Conservation (phyloP, 2,113 vertebrate genomes). For the Festucalex cinctus region DNA sequence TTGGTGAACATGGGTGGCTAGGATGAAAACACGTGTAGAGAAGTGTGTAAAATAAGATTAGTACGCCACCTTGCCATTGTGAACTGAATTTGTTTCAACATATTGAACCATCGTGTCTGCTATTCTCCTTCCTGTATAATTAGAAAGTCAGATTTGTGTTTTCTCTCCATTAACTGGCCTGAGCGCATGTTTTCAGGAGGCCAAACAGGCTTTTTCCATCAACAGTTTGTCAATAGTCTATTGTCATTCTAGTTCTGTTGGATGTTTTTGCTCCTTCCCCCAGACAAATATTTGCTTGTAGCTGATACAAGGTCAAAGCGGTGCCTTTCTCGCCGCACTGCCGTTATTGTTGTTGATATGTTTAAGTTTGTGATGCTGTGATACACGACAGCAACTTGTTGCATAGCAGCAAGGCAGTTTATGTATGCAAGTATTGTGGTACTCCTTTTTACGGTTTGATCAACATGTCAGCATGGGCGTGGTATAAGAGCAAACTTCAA, state of each 20-base stretch:
- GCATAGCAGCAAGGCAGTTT: constrained; percentile 16
- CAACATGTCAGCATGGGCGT: constrained; percentile 5
- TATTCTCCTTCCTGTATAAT: background rate
- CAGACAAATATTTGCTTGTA: constrained; percentile 22
- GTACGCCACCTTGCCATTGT: constrained; percentile 7
- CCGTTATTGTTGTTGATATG: constrained; percentile 7
- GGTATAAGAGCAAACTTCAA: background rate
- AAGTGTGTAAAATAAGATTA: background rate
- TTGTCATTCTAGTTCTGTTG: constrained; percentile 17
- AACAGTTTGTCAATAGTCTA: constrained; percentile 10
- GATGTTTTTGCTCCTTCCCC: constrained; percentile 13
- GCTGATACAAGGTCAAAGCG: background rate
- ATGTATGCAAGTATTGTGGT: constrained; percentile 19
- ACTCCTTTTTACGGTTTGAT: constrained; percentile 14
- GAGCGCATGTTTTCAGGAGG: constrained; percentile 4
- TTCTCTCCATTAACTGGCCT: constrained; percentile 3
- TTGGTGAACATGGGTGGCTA: background rate
- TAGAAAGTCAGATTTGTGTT: constrained; percentile 6
- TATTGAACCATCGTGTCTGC: background rate
- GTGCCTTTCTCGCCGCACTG: background rate
- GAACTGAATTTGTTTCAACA: background rate
- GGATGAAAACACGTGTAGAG: constrained; percentile 13
- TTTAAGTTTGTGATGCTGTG: constrained; percentile 14
- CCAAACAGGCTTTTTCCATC: constrained; percentile 14
- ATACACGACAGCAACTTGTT: background rate